Conservation (phyloP, 2,113 vertebrate genomes). For the Pangasianodon gigas region DNA sequence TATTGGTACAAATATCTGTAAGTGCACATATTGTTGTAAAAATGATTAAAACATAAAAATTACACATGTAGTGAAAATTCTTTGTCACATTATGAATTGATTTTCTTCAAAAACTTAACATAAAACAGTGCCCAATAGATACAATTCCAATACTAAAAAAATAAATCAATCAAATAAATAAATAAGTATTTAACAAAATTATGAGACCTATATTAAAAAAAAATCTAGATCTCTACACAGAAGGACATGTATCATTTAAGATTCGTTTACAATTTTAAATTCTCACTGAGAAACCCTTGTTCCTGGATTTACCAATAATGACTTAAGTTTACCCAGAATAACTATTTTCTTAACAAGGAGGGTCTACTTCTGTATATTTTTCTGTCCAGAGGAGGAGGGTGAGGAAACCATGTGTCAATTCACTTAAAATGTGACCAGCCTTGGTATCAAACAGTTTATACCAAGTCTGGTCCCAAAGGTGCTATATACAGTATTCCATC, state of each 20-base stretch:
- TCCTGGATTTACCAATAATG: neutral
- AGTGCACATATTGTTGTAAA: neutral
- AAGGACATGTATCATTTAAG: neutral
- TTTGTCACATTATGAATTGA: neutral
- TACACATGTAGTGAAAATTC: neutral
- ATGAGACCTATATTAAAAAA: neutral
- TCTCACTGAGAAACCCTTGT: neutral
- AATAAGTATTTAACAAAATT: neutral
- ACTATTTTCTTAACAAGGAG: neutral
- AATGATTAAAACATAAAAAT: neutral
- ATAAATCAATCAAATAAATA: neutral
- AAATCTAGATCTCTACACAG: neutral
- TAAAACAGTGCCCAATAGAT: neutral
- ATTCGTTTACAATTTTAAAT: neutral
- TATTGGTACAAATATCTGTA: neutral
- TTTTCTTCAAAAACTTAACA: neutral
- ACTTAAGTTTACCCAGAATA: neutral
- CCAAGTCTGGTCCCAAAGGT: neutral
- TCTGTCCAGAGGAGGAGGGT: neutral
- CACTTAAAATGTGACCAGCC: too few relatives aligned
- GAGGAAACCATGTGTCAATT: too few relatives aligned
- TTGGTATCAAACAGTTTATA: neutral
- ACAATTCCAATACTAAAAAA: neutral
- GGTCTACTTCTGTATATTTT: neutral
- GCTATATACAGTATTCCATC: neutral